Conservation (phyloP, 2,888 invertebrate genomes). For the Perithous albicinctus region DNA sequence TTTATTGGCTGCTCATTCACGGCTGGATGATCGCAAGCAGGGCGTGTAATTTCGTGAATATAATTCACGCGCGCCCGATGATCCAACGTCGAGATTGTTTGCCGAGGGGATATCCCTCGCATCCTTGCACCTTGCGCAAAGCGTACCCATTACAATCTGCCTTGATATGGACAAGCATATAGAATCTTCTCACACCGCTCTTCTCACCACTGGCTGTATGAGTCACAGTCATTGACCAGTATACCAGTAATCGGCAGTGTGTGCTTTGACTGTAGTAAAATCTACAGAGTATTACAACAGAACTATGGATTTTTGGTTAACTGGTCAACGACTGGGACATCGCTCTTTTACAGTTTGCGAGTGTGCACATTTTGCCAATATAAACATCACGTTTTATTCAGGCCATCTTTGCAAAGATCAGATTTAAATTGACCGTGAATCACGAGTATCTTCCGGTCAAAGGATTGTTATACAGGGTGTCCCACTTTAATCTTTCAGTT, state of each 20-base stretch:
- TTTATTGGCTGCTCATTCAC: conserved; percentile 20
- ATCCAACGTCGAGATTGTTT: conserved; percentile 38
- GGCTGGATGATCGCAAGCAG: conserved; percentile 15
- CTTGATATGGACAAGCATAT: conserved; percentile 15
- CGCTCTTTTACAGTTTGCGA: background rate
- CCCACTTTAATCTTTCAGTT: too few relatives aligned
- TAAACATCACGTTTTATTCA: background rate
- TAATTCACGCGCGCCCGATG: conserved; percentile 28
- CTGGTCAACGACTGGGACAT: background rate
- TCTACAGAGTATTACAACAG: background rate
- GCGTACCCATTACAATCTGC: conserved; percentile 28
- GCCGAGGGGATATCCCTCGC: conserved; percentile 18
- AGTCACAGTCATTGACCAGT: background rate
- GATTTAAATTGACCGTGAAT: background rate
- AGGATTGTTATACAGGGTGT: background rate
- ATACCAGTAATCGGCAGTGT: background rate
- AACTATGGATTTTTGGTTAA: background rate
- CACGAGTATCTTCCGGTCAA: background rate
- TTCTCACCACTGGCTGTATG: background rate
- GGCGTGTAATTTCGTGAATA: conserved; percentile 31
- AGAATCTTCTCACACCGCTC: conserved; percentile 10
- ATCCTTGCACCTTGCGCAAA: conserved; percentile 3
- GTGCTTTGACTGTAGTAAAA: background rate
- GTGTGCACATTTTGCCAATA: background rate
- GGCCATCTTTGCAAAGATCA: background rate